A percentile compares a stretch with the other conserved stretches of the same genome.
Evolutionary conservation across 2,888 invertebrate species (phyloP).

Genomic region (Mimas tiliae): DNA sequence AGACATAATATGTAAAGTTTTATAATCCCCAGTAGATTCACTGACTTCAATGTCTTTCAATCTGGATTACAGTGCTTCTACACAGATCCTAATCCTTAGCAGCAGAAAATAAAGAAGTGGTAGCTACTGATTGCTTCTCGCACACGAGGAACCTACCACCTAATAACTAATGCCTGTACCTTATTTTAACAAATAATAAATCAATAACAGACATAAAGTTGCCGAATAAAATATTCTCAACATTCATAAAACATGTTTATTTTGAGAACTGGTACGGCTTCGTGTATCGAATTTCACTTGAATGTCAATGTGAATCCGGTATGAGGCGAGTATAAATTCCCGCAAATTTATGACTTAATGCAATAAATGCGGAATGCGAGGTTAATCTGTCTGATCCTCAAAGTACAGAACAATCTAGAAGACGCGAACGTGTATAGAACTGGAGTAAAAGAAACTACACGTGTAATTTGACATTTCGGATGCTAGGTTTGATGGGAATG

Average conservation of each 20-base stretch:
- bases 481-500: no score
- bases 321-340: not conserved
- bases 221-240: not conserved
- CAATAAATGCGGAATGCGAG: not conserved
- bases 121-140: no score
- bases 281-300: conserved; percentile 10
- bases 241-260: conserved; percentile 7
- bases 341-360: conserved; percentile 2
- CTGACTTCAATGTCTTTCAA: no score
- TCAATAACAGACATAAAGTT: not conserved
- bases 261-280: conserved; percentile 6
- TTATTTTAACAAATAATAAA: not conserved
- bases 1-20: no score
- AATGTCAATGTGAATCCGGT: conserved; percentile 16
- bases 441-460: no score
- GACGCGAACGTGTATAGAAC: not conserved
- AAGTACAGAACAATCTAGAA: not conserved
- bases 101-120: no score
- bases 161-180: no score
- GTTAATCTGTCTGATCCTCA: not conserved
- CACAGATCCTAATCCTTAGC: no score
- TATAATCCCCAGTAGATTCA: no score
- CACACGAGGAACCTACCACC: no score
- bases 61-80: no score
- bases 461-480: no score